phyloP scores from a whole-genome alignment of 2,888 invertebrate species.

The Harpagoxenus sublaevis region DNA sequence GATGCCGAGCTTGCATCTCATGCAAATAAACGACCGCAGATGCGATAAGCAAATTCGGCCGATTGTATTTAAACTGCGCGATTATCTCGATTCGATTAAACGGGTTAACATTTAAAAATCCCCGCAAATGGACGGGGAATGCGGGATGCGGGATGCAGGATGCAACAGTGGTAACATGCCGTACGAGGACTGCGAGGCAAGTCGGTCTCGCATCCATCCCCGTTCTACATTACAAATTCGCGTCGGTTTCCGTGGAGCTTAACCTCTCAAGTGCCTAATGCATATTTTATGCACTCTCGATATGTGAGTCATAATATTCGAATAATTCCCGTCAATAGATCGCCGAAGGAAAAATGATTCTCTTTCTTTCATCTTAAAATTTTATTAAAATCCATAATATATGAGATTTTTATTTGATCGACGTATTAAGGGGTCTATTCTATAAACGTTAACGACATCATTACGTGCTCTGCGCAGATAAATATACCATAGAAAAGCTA shows the following conservation, averaged over 20 bases:
- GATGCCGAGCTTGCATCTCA: neutral
- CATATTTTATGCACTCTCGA: constrained; percentile 31
- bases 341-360: neutral
- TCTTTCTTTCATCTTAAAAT: neutral
- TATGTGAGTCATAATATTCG: constrained; percentile 22
- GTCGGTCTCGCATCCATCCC: constrained; percentile 25
- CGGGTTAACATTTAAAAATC: constrained; percentile 10
- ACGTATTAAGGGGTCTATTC: too few species aligned
- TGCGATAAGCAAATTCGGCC: constrained; percentile 11
- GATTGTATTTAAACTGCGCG: constrained; percentile 27
- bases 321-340: constrained; percentile 15
- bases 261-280: constrained; percentile 18
- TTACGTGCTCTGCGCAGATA: too few species aligned
- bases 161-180: neutral
- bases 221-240: constrained; percentile 32
- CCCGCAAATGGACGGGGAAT: constrained; percentile 24
- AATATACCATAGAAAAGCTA: too few species aligned
- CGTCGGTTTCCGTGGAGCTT: constrained; percentile 19
- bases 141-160: constrained; percentile 10
- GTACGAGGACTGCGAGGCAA: constrained; percentile 9
- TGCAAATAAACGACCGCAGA: neutral
- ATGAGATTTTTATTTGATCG: neutral
- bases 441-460: too few species aligned
- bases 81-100: constrained; percentile 37
- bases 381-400: neutral